Evolutionary conservation across 2,888 invertebrate genomes (phyloP), one percentile per base, ranked within the genome.

Genomic region (Isotomurus palustris): DNA sequence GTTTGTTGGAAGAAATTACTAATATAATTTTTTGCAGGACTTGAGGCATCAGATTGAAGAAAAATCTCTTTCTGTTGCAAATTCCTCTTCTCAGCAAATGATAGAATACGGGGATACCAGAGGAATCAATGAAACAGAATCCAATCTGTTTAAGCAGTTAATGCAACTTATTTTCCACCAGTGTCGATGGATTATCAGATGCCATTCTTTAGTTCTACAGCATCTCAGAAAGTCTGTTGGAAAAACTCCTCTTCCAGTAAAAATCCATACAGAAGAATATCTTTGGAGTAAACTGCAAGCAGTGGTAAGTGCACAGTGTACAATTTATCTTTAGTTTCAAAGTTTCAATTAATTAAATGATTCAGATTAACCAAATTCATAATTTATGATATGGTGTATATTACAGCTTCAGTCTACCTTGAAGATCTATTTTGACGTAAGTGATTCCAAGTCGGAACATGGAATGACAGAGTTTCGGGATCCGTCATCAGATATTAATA

Each of bases 211-310:
- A 41, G 80, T 91, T 17, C 75, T 88, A 2, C 83, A 82, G 29
- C 72, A 81, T 81, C 69, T 85, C 79, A 72, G 78, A 78, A 63
- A 83, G 71, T 84, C 84, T 44, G 78, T 79, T n/a, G 80, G 81
- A 65, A 80, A 79, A 52, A 81, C 84, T 72, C 78, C 77, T 58
- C 29, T 49, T 2, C 77, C 79, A 66, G 73, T 80, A 45, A 77
- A 78, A 53, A 74, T 84, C 44, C 88, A 88, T 73, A 83, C 83
- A 72, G 81, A 86, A 73, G 80, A 84, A 36, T 88, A 91, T 73
- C 91, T 90, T 68, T 94, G 93, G 93, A 84, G 85, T 40, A 87
- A 90, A 71, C 88, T 91, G 35, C 93, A 94, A 75, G 84, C 86
- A 73, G 90, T 91, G 72, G 90, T 91, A 77, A 78, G 84, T 79